phyloP scores from a whole-genome alignment of 2,888 invertebrate genomes.

The Spicauda simplicius region DNA sequence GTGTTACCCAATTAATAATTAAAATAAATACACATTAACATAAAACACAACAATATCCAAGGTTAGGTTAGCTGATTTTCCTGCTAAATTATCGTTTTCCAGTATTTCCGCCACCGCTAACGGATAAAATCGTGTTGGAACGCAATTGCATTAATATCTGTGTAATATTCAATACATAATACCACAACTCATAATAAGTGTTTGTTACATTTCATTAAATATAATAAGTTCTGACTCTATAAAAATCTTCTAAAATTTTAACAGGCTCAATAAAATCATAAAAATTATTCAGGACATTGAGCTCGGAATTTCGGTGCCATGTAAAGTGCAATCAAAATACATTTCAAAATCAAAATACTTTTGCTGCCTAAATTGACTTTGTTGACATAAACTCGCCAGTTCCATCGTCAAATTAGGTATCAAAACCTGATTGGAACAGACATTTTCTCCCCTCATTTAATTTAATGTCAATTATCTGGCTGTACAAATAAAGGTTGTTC shows the following conservation, averaged over 20 bases:
- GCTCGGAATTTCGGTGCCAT: neutral
- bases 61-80: constrained; percentile 56
- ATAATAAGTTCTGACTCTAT: neutral
- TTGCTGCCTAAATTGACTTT: constrained; percentile 7
- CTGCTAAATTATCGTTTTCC: constrained; percentile 47
- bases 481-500: constrained; percentile 48
- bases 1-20: neutral
- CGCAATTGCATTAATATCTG: neutral
- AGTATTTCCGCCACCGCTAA: constrained; percentile 28
- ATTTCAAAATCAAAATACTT: constrained; percentile 13
- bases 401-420: constrained; percentile 40
- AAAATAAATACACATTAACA: constrained; percentile 2
- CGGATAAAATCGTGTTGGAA: constrained; percentile 36
- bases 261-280: neutral
- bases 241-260: neutral
- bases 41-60: constrained; percentile 37
- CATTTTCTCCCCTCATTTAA: constrained; percentile 45
- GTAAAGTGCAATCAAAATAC: constrained; percentile 7
- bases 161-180: neutral
- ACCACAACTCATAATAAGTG: too few species aligned
- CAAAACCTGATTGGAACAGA: constrained; percentile 39
- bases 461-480: constrained; percentile 51
- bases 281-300: constrained; percentile 5
- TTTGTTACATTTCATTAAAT: neutral
- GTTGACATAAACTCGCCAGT: constrained; percentile 12